Evolutionary conservation across 1,140 invertebrate species (phyloP).

Genomic region (Drosophila burlai): DNA sequence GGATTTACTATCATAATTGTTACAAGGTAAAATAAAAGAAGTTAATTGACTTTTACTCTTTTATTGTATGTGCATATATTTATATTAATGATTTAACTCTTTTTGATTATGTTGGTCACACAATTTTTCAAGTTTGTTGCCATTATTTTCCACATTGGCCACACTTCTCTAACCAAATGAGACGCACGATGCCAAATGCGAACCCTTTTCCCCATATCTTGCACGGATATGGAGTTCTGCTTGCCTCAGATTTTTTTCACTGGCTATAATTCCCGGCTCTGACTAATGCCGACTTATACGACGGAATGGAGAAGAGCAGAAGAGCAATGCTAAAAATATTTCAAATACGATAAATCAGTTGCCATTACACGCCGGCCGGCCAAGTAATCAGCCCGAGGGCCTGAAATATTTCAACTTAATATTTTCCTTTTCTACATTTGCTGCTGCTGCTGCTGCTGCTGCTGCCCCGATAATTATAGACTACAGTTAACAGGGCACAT

Average conservation of each 20-base stretch:
- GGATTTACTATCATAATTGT: too few species aligned
- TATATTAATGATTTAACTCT: neutral
- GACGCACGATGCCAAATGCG: neutral
- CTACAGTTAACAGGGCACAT: constrained; percentile 66
- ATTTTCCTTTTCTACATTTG: constrained; percentile 42
- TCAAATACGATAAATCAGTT: constrained; percentile 72
- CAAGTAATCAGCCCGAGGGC: constrained; percentile 52
- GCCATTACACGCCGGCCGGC: constrained; percentile 48
- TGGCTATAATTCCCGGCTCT: constrained; percentile 29
- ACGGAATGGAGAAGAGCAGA: constrained; percentile 5
- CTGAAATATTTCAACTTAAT: constrained; percentile 67
- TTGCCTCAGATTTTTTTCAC: neutral
- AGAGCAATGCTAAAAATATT: constrained; percentile 61
- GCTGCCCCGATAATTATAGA: constrained; percentile 65
- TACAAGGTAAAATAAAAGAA: too few species aligned
- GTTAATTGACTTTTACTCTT: too few species aligned
- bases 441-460: constrained; percentile 30
- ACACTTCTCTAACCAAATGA: neutral
- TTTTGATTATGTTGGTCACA: neutral
- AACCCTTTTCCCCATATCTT: constrained; percentile 18
- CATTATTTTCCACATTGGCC: neutral
- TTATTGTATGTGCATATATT: neutral
- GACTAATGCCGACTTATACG: constrained; percentile 40
- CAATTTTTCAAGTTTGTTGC: neutral
- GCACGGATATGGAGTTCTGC: neutral